Percentiles rank a stretch among this genome's conserved stretches.
phyloP scores from a whole-genome alignment of 2,888 invertebrate species.

The Xanthostigma xanthostigma region DNA sequence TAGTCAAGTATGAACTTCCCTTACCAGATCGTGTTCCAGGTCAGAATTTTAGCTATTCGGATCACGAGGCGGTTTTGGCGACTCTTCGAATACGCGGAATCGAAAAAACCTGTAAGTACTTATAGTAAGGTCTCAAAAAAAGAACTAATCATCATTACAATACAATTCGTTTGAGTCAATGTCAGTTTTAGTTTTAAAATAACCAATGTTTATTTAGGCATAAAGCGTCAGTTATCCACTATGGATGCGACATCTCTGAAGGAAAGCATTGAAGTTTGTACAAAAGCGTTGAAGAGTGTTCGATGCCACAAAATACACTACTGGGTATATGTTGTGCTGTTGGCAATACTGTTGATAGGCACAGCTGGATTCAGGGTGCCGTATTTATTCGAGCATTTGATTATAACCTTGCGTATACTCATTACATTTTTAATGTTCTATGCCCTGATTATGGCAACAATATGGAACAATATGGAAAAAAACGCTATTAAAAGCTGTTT shows the following conservation, averaged over 20 bases:
- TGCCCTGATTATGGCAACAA: slow-evolving; percentile 57
- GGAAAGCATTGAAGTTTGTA: slow-evolving; percentile 43
- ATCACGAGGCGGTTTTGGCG: slow-evolving; percentile 74
- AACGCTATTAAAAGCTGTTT: slow-evolving; percentile 65
- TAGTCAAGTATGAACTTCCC: slow-evolving; percentile 48
- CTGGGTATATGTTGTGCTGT: slow-evolving; percentile 31
- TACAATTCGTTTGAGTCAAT: background rate
- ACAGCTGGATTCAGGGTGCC: slow-evolving; percentile 33
- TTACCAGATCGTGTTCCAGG: slow-evolving; percentile 59
- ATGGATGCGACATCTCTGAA: slow-evolving; percentile 26
- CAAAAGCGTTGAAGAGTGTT: slow-evolving; percentile 36
- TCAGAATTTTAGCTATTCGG: slow-evolving; percentile 64
- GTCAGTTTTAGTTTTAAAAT: too few relatives aligned
- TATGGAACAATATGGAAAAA: slow-evolving; percentile 71
- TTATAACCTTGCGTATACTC: slow-evolving; percentile 44
- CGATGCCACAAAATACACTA: slow-evolving; percentile 36
- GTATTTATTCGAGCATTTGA: slow-evolving; percentile 27
- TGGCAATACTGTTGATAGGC: slow-evolving; percentile 36
- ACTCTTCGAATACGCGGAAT: slow-evolving; percentile 24
- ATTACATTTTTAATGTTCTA: slow-evolving; percentile 51
- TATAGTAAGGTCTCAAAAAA: background rate
- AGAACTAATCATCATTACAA: background rate
- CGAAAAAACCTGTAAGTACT: slow-evolving; percentile 6
- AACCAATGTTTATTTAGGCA: too few relatives aligned
- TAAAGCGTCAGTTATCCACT: too few relatives aligned